Conservation (phyloP, 1,140 invertebrate species). For the Anastrepha ludens region DNA sequence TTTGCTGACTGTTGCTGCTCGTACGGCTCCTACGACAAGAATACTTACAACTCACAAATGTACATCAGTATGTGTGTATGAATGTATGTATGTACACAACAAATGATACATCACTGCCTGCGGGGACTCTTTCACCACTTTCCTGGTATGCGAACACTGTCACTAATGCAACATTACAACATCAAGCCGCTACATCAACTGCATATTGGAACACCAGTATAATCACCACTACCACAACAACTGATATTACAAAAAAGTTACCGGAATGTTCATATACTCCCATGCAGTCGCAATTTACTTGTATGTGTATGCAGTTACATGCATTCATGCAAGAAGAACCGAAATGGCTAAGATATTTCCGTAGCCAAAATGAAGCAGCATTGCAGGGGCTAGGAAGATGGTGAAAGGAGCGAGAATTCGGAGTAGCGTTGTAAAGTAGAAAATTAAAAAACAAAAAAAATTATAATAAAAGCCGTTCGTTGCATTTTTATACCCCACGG, state of each 20-base stretch:
- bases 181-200: not conserved
- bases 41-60: not conserved
- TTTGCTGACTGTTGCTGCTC: conserved; percentile 1
- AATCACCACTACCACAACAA: not conserved
- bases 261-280: not conserved
- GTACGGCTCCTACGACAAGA: not conserved
- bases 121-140: not conserved
- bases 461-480: conserved; percentile 4
- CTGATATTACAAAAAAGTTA: not conserved
- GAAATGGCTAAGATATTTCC: conserved; percentile 39
- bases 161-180: not conserved
- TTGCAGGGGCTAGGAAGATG: not conserved
- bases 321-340: not conserved
- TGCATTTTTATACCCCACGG: conserved; percentile 3
- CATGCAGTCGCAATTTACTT: not conserved
- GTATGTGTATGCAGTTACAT: not conserved
- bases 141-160: not conserved
- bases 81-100: not conserved
- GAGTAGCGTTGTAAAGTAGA: not conserved
- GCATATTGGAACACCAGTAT: not conserved
- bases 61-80: not conserved
- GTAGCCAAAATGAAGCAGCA: not conserved
- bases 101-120: not conserved
- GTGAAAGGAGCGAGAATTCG: not conserved
- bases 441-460: conserved; percentile 27